phyloP scores from a whole-genome alignment of 2,888 invertebrate species.

The Imbricaverruca yamaguchii region DNA sequence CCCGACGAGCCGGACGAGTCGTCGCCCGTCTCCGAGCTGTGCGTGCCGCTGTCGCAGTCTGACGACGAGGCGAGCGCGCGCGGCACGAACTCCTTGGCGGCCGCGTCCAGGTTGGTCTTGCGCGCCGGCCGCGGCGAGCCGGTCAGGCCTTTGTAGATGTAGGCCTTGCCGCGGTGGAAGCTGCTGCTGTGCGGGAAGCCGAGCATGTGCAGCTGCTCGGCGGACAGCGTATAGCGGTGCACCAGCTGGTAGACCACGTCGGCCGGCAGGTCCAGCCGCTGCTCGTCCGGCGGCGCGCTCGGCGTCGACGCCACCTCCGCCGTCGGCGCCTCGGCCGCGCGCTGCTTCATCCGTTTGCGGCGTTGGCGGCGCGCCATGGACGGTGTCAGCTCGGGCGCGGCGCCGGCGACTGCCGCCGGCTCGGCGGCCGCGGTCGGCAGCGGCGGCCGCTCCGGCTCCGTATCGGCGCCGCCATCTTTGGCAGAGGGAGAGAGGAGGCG shows the following conservation, averaged over 20 bases:
- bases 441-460: not conserved
- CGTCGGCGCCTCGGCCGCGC: not conserved
- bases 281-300: constrained; percentile 43
- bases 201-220: constrained; percentile 54
- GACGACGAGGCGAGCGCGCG: constrained; percentile 10
- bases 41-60: constrained; percentile 17
- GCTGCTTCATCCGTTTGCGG: constrained; percentile 20
- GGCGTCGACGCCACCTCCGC: not conserved
- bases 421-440: not conserved
- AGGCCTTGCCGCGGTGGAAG: constrained; percentile 53
- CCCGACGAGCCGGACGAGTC: not conserved
- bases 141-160: constrained; percentile 49
- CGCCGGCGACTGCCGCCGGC: not conserved
- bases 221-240: constrained; percentile 54
- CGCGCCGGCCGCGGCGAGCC: constrained; percentile 16
- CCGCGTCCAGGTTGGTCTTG: constrained; percentile 19
- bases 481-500: not conserved
- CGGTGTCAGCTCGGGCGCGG: not conserved
- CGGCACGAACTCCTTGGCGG: constrained; percentile 27
- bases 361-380: constrained; percentile 18
- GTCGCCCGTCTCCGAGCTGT: constrained; percentile 17
- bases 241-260: constrained; percentile 52
- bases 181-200: constrained; percentile 65
- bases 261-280: constrained; percentile 47
- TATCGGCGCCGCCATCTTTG: not conserved